Conservation (phyloP, 2,797 vertebrate genomes). For the Urophycis tenuis region DNA sequence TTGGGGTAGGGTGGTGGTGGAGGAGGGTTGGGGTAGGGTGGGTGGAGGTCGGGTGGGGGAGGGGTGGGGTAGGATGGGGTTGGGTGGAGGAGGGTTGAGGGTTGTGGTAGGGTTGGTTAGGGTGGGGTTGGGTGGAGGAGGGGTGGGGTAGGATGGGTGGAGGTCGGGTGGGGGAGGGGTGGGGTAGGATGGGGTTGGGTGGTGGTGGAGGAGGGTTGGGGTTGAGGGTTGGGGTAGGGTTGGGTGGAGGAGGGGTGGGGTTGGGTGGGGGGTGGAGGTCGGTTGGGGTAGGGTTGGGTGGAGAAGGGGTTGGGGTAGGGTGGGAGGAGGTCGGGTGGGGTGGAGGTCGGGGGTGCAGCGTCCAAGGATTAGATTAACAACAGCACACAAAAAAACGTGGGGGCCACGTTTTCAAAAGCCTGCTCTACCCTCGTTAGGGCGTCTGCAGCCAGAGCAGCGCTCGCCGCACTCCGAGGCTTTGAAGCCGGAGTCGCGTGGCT, state of each 20-base stretch:
- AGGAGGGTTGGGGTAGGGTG: no score
- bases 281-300: no score
- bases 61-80: background rate
- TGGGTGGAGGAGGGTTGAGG: no score
- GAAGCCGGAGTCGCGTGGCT: conserved; percentile 55
- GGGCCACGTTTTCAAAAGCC: conserved; percentile 38
- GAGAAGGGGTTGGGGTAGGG: no score
- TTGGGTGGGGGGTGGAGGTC: no score
- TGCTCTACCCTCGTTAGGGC: conserved; percentile 56
- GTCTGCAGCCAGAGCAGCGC: conserved; percentile 60
- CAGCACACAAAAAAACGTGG: conserved; percentile 32
- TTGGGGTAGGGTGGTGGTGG: no score
- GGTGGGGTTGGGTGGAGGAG: background rate
- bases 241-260: no score
- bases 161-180: background rate
- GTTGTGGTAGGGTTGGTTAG: no score
- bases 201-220: no score
- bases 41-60: no score
- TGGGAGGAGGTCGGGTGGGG: conserved; percentile 16
- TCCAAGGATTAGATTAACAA: conserved; percentile 51
- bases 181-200: no score
- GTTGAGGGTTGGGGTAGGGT: no score
- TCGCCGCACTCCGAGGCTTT: conserved; percentile 43
- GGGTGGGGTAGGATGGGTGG: conserved; percentile 15
- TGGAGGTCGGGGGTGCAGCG: background rate